phyloP scores from a whole-genome alignment of 1,140 invertebrate species.

The Macrotrachela quadricornifera region DNA sequence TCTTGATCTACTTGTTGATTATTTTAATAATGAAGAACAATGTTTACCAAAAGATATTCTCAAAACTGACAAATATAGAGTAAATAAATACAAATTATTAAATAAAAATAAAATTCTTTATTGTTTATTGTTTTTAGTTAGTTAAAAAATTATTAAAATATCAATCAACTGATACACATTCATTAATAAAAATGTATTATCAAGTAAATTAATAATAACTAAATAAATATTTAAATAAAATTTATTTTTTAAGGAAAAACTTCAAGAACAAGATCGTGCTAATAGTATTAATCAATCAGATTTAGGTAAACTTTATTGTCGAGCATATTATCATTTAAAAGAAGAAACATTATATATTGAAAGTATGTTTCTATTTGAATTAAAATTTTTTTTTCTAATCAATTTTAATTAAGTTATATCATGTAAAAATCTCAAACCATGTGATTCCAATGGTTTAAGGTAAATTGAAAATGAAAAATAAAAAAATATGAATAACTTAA shows the following conservation, averaged over 20 bases:
- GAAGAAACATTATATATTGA: constrained; percentile 2
- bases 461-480: background rate
- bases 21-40: too few species aligned
- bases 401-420: constrained; percentile 38
- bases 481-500: background rate
- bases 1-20: too few species aligned
- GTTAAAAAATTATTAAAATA: too few species aligned
- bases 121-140: too few species aligned
- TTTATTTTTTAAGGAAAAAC: too few species aligned
- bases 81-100: too few species aligned
- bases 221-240: too few species aligned
- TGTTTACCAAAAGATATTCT: too few species aligned
- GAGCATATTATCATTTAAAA: constrained; percentile 1
- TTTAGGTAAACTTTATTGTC: background rate
- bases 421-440: constrained; percentile 64
- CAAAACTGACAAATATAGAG: too few species aligned
- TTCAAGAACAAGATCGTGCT: too few species aligned
- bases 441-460: constrained; percentile 61
- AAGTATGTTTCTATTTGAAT: constrained; percentile 14
- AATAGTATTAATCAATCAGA: background rate
- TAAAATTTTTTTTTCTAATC: too few species aligned
- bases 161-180: background rate
- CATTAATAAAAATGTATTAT: constrained; percentile 1
- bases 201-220: background rate
- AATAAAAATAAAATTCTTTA: too few species aligned